phyloP scores from a whole-genome alignment of 2,113 vertebrate species.

The Plotosus lineatus region DNA sequence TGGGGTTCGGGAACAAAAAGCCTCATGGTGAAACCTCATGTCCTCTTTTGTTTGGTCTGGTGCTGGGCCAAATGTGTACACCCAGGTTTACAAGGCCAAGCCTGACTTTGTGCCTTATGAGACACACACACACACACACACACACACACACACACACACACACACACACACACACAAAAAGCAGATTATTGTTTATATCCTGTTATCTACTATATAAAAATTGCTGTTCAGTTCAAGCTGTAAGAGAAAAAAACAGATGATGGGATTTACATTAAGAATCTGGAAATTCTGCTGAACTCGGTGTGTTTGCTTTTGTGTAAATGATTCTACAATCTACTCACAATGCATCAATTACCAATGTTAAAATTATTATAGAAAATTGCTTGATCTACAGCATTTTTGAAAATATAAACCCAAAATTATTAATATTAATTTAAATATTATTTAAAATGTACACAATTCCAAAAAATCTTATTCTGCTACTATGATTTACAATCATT shows the following conservation, averaged over 20 bases:
- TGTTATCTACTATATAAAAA: not conserved
- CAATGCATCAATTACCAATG: not conserved
- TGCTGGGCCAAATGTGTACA: slow-evolving; percentile 51
- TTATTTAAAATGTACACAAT: too few species aligned
- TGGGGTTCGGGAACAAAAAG: slow-evolving; percentile 50
- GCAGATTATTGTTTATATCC: not conserved
- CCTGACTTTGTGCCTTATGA: not conserved
- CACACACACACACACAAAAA: not conserved
- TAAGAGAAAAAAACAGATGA: too few species aligned
- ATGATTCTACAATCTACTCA: not conserved
- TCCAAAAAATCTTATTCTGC: not conserved
- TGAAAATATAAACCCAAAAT: not conserved
- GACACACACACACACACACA: slow-evolving; percentile 33
- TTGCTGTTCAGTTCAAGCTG: not conserved
- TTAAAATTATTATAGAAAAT: not conserved
- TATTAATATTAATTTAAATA: too few species aligned
- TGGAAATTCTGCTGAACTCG: not conserved
- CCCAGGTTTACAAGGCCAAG: slow-evolving; percentile 33
- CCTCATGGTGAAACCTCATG: slow-evolving; percentile 46
- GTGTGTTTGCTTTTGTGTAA: not conserved
- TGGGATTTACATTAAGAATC: not conserved
- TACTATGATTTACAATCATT: not conserved
- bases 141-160: slow-evolving; percentile 30
- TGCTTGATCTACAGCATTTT: not conserved
- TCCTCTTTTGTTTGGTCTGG: slow-evolving; percentile 53